These are phyloP conservation scores for Serilophus lunatus DNA, from an alignment of 2,113 vertebrate genomes.

Conservation along the genomic window DNA sequence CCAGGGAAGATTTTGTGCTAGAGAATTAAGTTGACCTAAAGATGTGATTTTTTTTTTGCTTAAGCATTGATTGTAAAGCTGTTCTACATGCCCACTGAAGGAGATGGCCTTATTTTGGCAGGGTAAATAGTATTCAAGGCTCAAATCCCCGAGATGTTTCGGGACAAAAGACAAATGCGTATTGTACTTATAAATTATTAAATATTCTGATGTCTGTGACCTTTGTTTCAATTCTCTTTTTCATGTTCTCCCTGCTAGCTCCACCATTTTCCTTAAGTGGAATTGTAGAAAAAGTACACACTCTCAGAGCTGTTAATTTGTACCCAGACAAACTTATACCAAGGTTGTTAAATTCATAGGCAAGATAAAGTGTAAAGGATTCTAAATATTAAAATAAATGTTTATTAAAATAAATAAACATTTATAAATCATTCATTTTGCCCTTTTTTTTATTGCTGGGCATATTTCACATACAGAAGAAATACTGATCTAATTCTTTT, in stretches of 20 bases:
- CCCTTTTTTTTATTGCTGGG: not conserved
- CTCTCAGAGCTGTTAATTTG: not conserved
- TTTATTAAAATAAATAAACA: not conserved
- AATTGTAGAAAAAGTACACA: not conserved
- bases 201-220: not conserved
- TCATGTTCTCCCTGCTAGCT: rapidly evolving
- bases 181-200: not conserved
- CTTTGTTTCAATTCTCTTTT: not conserved
- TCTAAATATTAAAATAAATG: not conserved
- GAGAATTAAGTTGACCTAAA: not conserved
- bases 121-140: not conserved
- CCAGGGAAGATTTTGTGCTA: not conserved
- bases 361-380: not conserved
- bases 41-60: not conserved
- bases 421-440: not conserved
- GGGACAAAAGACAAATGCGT: not conserved
- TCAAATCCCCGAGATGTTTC: not conserved
- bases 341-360: not conserved
- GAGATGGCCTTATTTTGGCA: not conserved
- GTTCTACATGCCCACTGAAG: not conserved
- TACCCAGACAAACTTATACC: not conserved
- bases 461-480: not conserved
- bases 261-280: not conserved
- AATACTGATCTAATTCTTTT: not conserved
- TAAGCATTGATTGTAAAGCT: not conserved